Evolutionary conservation across 2,888 invertebrate genomes (phyloP), one percentile per base, ranked within the genome.

Genomic region (Stratiomys singularior): DNA sequence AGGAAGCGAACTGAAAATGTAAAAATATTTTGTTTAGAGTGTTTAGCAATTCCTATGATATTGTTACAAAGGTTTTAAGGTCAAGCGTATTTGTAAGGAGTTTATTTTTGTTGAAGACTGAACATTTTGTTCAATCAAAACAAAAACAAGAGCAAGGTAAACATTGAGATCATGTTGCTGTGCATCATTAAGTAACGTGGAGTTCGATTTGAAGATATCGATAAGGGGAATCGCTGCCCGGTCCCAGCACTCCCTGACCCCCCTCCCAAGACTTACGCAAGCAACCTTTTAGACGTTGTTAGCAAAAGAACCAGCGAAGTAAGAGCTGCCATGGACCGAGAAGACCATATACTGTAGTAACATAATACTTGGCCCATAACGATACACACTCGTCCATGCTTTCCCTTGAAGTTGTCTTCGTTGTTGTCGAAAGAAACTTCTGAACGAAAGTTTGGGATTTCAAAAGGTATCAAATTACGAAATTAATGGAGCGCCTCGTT

Each of bases 401-500:
- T 37, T 18, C 72, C 52, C 46, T 74, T 21, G 27, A 72, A 72
- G 37, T 23, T 21, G 30, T 60, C 74, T 74, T 60, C 9, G n/a
- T 3, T 60, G 60, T 60, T 44, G 30, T 72, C 52, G 72, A 67
- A 37, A 46, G 5, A 37, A 46, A 67, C 21, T 67, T 46, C 7
- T 56, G 11, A 21, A 72, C 28, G 72, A 72, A 72, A 56, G 72
- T 72, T 72, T 52, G 72, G 56, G 72, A 72, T 72, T 72, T 72
- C 56, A 27, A 72, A 72, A 72, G 72, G 56, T 72, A 72, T 72
- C 72, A 56, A 72, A 72, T 72, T 56, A 72, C 72, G 13, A 72
- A 72, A 72, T 72, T 72, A 72, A 72, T 72, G 72, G 72, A 58
- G 72, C 72, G 72, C 72, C 72, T 72, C 52, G 72, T 25, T 30